Conservation (phyloP, 1,140 invertebrate species). For the Diploscapter pachys region DNA sequence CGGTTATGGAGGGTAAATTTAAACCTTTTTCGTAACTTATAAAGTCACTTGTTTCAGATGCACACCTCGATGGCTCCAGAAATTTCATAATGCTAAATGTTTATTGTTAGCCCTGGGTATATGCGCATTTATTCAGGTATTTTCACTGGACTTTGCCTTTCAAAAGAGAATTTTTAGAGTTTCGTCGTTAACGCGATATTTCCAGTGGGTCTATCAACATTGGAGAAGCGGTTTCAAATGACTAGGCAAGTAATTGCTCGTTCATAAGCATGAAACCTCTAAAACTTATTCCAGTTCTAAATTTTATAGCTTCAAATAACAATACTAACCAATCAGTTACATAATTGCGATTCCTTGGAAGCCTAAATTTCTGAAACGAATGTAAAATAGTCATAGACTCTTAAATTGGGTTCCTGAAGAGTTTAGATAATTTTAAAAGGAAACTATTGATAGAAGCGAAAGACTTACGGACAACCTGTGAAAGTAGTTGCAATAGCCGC, state of each 20-base stretch:
- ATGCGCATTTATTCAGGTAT: conserved; percentile 44
- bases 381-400: too few relatives aligned
- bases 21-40: conserved; percentile 1
- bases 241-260: conserved; percentile 44
- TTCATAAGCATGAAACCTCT: neutral
- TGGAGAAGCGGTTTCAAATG: conserved; percentile 58
- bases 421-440: too few relatives aligned
- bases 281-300: too few relatives aligned
- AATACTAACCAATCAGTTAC: too few relatives aligned
- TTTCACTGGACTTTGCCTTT: neutral
- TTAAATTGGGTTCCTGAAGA: too few relatives aligned
- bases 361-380: too few relatives aligned
- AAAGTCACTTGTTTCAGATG: conserved; percentile 36
- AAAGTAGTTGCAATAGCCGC: too few relatives aligned
- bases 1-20: conserved; percentile 44
- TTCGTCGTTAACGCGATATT: conserved; percentile 58
- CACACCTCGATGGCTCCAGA: conserved; percentile 56
- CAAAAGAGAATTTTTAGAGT: conserved; percentile 19
- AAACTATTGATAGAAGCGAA: too few relatives aligned
- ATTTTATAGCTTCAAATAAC: too few relatives aligned
- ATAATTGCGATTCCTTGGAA: too few relatives aligned
- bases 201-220: conserved; percentile 55
- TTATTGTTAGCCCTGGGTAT: conserved; percentile 52
- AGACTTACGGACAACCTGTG: too few relatives aligned
- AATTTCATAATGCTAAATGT: conserved; percentile 57